These are phyloP conservation scores for Grus americana DNA, from an alignment of 2,113 vertebrate species.

Conservation along the genomic window DNA sequence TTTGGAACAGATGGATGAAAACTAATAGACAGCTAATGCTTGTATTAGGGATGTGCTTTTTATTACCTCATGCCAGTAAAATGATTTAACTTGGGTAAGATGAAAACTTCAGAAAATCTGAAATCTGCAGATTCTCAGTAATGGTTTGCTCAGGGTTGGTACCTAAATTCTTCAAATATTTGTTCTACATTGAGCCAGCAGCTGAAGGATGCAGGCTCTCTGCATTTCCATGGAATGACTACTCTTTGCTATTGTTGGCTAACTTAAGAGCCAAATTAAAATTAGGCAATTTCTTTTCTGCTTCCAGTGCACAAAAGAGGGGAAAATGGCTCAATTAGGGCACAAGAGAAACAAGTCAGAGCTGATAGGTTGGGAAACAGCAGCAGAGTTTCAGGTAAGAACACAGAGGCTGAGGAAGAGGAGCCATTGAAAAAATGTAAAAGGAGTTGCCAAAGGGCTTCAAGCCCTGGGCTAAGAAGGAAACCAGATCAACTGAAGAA, in stretches of 20 bases:
- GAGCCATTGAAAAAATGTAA: not conserved
- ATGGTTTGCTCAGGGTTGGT: not conserved
- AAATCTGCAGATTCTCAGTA: not conserved
- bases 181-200: not conserved
- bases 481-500: not conserved
- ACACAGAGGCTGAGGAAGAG: not conserved
- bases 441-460: not conserved
- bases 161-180: slow-evolving; percentile 30
- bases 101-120: not conserved
- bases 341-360: not conserved
- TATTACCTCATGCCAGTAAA: not conserved
- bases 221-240: not conserved
- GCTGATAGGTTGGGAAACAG: not conserved
- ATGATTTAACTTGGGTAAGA: not conserved
- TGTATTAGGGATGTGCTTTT: not conserved
- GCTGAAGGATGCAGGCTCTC: not conserved
- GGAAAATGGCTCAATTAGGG: not conserved
- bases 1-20: not conserved
- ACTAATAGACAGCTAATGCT: not conserved
- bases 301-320: not conserved
- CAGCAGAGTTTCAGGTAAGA: not conserved
- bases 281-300: not conserved
- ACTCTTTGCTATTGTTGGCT: not conserved
- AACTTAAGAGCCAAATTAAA: not conserved
- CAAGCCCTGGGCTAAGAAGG: not conserved